phyloP scores from a whole-genome alignment of 2,888 invertebrate genomes.

The Rotaria sp. region DNA sequence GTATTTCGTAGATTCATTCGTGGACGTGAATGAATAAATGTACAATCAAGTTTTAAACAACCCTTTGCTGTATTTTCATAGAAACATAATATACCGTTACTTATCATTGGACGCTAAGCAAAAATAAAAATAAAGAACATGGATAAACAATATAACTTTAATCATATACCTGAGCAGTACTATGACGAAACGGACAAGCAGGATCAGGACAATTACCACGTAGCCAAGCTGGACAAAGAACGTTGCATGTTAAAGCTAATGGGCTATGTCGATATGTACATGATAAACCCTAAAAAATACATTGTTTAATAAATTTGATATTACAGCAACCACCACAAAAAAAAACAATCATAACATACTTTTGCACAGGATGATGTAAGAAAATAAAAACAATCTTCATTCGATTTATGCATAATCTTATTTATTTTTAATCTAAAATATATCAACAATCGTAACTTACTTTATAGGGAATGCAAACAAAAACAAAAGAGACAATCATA shows the following conservation, averaged over 20 bases:
- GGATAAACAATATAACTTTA: no score
- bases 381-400: slow-evolving; percentile 17
- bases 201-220: background rate
- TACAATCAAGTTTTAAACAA: background rate
- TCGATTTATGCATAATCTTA: background rate
- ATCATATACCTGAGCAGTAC: background rate
- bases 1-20: background rate
- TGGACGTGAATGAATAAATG: background rate
- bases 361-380: slow-evolving; percentile 12
- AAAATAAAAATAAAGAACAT: background rate
- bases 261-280: slow-evolving; percentile 24
- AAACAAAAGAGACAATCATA: no score
- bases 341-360: background rate
- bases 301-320: background rate
- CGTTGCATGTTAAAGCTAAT: background rate
- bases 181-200: background rate
- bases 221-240: background rate
- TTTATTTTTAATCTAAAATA: background rate
- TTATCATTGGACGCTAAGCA: background rate
- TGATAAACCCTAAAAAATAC: background rate
- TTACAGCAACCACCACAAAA: background rate
- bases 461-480: no score
- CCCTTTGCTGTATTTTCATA: slow-evolving; percentile 2
- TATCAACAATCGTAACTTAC: no score
- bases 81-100: background rate